Base-by-base conservation (phyloP, 2,113 vertebrate genomes). In the Tachycineta bicolor region DNA sequence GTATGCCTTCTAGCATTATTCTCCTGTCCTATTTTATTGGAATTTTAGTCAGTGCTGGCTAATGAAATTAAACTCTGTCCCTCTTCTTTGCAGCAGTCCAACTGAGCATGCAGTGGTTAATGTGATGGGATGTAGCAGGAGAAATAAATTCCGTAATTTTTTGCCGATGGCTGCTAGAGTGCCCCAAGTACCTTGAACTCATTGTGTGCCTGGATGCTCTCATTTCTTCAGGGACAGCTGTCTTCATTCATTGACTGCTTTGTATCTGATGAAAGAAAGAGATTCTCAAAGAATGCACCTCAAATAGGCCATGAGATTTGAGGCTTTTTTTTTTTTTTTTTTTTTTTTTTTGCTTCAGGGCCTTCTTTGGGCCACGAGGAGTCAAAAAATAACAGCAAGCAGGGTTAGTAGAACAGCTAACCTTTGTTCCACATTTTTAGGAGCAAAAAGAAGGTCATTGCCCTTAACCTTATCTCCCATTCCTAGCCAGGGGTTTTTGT, bases 381-480 rank as follows among this genome's bases (percentile, higher is more conserved):
- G 41, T 87, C 56, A 77, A 47, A 82, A 88, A 94, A 91, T 93
- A 90, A 81, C 88, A 92, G 55, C 0, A 29, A 81, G 56, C 44
- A 47, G 75, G 93, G 95, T 94, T 95, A 92, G 92, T 94, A 76
- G 96, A 94, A 92, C 88, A 73, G 90, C 94, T 94, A 75, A 96
- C 96, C 93, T 97, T 95, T 95, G 90, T 92, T 88, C 94, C 89
- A 71, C 49, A 62, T 97, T 97, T 95, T 94, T 93, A 94, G 92
- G 78, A 94, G 63, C 59, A 91, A 89, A 97, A 98, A 97, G 84
- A 44, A 37, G 67, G 77, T 89, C 60, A 71, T 37, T 90, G 65
- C 88, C 86, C 91, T 95, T 96, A 96, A 95, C 93, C 90, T 95
- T 83, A 77, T 43, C 24, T 94, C 76, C 78, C 96, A 49, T 96